phyloP scores from a whole-genome alignment of 2,888 invertebrate genomes.

The Baronia brevicornis region DNA sequence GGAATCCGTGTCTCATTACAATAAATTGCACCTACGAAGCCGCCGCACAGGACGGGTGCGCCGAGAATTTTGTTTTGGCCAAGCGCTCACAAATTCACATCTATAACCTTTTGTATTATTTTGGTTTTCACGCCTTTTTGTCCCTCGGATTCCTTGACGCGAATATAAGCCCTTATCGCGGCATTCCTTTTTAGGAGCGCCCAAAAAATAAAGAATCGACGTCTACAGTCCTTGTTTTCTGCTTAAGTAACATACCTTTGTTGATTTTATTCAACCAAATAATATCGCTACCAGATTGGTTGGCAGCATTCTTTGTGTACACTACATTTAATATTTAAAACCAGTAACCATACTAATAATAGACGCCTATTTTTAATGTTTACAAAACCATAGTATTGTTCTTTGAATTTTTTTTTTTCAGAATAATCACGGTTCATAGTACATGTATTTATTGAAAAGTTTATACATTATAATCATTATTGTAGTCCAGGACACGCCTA shows the following conservation, averaged over 20 bases:
- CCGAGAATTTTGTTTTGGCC: slow-evolving; percentile 73
- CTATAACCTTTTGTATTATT: slow-evolving; percentile 71
- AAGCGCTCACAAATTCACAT: slow-evolving; percentile 75
- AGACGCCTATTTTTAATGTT: too few species aligned
- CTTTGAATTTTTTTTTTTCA: too few species aligned
- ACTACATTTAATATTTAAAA: slow-evolving; percentile 19
- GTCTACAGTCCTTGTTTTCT: slow-evolving; percentile 55
- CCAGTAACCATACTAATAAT: too few species aligned
- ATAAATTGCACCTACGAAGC: slow-evolving; percentile 64
- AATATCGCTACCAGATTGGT: slow-evolving; percentile 35
- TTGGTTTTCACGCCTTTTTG: slow-evolving; percentile 75
- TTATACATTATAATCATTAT: slow-evolving; percentile 23
- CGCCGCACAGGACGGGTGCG: slow-evolving; percentile 76
- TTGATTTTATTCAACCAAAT: slow-evolving; percentile 47
- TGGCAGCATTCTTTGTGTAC: slow-evolving; percentile 9
- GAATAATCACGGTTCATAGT: slow-evolving; percentile 20
- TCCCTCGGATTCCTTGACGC: slow-evolving; percentile 67
- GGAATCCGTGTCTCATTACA: slow-evolving; percentile 64
- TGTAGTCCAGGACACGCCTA: slow-evolving; percentile 31
- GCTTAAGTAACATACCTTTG: slow-evolving; percentile 55
- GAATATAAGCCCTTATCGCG: slow-evolving; percentile 73
- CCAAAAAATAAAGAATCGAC: slow-evolving; percentile 52
- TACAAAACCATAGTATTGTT: too few species aligned
- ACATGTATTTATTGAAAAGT: slow-evolving; percentile 23
- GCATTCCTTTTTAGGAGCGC: slow-evolving; percentile 69